These are phyloP conservation scores for Lytechinus variegatus DNA, from an alignment of 35 echinoderm and acorn worm genomes.

Conservation along the genomic window DNA sequence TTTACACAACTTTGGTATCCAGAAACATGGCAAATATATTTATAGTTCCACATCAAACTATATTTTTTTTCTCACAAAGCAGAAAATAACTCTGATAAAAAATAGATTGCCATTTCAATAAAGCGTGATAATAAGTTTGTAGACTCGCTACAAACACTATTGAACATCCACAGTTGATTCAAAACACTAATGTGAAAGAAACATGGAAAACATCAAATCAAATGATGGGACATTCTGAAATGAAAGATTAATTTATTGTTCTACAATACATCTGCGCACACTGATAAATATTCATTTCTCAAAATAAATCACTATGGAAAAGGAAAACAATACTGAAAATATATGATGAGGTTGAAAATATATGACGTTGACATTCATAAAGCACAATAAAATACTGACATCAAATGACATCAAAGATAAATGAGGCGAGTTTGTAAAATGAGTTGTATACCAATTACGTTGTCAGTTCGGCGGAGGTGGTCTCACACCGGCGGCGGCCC, in stretches of 20 bases:
- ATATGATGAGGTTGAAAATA: not conserved
- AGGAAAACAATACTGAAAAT: not conserved
- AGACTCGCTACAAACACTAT: not conserved
- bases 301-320: not conserved
- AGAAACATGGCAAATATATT: not conserved
- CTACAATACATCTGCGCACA: not conserved
- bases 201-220: not conserved
- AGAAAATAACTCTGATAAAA: not conserved
- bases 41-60: not conserved
- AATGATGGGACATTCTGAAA: not conserved
- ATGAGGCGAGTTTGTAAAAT: not conserved
- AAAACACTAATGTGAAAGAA: not conserved
- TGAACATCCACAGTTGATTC: not conserved
- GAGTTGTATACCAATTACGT: not conserved
- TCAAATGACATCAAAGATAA: not conserved
- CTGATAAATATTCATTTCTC: not conserved
- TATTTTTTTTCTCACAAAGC: not conserved
- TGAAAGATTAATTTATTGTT: not conserved
- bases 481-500: conserved; percentile 86
- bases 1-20: not conserved
- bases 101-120: not conserved
- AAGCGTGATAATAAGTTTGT: not conserved
- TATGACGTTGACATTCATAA: no score
- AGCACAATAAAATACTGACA: not conserved
- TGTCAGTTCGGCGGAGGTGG: not conserved